Conservation (phyloP, 2,888 invertebrate genomes). For the Brachyptera risi region DNA sequence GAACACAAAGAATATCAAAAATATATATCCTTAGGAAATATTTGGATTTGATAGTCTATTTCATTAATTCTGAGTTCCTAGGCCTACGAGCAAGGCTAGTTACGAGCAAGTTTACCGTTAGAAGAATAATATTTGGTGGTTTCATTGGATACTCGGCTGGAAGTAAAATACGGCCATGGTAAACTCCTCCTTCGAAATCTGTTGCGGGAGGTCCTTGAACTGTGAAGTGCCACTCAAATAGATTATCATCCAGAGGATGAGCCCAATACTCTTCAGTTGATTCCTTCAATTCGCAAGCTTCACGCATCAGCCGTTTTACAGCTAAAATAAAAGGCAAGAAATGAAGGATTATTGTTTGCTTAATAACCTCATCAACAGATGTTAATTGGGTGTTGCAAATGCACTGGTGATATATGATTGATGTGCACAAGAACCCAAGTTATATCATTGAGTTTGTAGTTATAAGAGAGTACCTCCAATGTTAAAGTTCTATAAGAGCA, state of each 20-base stretch:
- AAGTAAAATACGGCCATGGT: constrained; percentile 86
- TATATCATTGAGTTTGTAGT: too few species aligned
- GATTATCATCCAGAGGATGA: constrained; percentile 86
- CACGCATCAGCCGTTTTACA: constrained; percentile 89
- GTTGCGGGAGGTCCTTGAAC: constrained; percentile 83
- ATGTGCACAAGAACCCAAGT: neutral
- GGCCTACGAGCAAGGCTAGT: too few species aligned
- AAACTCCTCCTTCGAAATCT: constrained; percentile 86
- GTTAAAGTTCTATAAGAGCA: too few species aligned
- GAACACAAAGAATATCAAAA: too few species aligned
- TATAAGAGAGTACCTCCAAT: too few species aligned
- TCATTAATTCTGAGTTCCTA: too few species aligned
- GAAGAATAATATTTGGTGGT: constrained; percentile 88
- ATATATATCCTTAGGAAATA: too few species aligned
- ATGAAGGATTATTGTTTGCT: too few species aligned
- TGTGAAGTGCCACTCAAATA: constrained; percentile 98
- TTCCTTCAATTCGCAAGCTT: constrained; percentile 79
- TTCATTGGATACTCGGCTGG: constrained; percentile 97
- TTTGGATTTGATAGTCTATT: too few species aligned
- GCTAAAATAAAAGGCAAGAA: too few species aligned
- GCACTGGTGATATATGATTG: neutral
- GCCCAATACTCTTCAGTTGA: constrained; percentile 89
- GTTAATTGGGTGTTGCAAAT: neutral
- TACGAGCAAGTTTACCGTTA: too few species aligned
- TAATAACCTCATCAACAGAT: too few species aligned